A percentile compares a stretch with the other conserved stretches of the same genome.
These are phyloP conservation scores for Macquaria australasica DNA, from an alignment of 2,113 vertebrate genomes.

Conservation along the genomic window DNA sequence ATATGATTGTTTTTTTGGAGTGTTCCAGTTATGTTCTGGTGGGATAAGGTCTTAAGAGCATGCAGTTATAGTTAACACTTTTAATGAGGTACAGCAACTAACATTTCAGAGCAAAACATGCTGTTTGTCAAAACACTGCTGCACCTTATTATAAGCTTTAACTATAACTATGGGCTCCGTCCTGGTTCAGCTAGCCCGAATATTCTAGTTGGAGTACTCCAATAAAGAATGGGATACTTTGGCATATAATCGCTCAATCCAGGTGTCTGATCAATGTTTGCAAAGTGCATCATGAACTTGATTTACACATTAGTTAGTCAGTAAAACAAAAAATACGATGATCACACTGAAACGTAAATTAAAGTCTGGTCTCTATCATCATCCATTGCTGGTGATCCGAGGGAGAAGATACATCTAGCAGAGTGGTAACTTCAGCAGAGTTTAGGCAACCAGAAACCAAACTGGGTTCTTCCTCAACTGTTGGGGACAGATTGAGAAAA, in stretches of 20 bases:
- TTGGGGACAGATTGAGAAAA: not conserved
- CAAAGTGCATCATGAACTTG: not conserved
- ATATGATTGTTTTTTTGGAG: not conserved
- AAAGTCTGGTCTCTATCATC: not conserved
- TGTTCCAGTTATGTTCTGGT: not conserved
- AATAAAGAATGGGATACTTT: not conserved
- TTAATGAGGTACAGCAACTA: constrained; percentile 3
- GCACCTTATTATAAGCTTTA: not conserved
- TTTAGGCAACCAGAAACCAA: not conserved
- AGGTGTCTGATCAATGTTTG: constrained; percentile 1
- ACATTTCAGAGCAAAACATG: not conserved
- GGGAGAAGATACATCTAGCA: not conserved
- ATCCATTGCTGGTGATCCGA: not conserved
- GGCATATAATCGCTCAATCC: not conserved
- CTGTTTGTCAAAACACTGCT: not conserved
- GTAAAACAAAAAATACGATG: not conserved
- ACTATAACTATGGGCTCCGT: too few species aligned
- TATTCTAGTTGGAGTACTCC: not conserved
- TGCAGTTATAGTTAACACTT: not conserved
- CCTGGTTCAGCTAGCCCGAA: not conserved
- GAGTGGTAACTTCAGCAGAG: not conserved
- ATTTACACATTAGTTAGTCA: not conserved
- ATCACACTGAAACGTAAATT: not conserved
- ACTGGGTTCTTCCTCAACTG: not conserved
- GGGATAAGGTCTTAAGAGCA: not conserved